A percentile compares a stretch with the other conserved stretches of the same genome.
Evolutionary conservation across 2,113 vertebrate species (phyloP).

Genomic region (Podilymbus podiceps): DNA sequence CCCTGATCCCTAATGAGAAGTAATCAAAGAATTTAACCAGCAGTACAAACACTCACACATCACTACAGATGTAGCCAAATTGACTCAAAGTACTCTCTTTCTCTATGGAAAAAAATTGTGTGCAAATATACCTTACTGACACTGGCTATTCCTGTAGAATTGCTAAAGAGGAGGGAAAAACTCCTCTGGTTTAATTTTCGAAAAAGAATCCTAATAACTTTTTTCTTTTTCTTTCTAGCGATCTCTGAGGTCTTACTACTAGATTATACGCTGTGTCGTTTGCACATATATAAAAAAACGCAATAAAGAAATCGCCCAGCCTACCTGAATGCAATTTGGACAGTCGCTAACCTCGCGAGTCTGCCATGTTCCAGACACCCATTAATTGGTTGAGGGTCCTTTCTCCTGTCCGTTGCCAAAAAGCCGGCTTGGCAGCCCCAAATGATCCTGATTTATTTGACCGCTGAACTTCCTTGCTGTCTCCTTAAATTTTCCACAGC

Average conservation of each 20-base stretch:
- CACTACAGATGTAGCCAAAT: conserved; percentile 67
- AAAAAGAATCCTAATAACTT: not conserved
- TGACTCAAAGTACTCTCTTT: conserved; percentile 65
- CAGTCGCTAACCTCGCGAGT: not conserved
- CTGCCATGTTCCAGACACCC: not conserved
- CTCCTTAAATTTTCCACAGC: not conserved
- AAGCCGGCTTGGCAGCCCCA: not conserved
- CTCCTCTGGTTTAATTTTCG: not conserved
- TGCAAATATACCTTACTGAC: conserved; percentile 52
- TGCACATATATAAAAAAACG: not conserved
- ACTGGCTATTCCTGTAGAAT: conserved; percentile 19
- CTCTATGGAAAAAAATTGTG: conserved; percentile 56
- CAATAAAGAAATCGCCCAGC: not conserved
- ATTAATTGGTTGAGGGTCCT: not conserved
- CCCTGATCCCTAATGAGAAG: conserved; percentile 75
- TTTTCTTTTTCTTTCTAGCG: not conserved
- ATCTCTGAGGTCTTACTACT: not conserved
- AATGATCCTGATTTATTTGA: not conserved
- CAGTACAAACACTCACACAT: conserved; percentile 66
- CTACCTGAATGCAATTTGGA: not conserved
- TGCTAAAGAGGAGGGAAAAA: not conserved
- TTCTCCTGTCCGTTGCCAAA: not conserved
- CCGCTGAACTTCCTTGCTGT: not conserved
- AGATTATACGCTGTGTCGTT: not conserved
- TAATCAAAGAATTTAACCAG: conserved; percentile 75